Evolutionary conservation across 2,888 invertebrate species (phyloP), one percentile per base, ranked within the genome.

Genomic region (Chromoteleia sp.): DNA sequence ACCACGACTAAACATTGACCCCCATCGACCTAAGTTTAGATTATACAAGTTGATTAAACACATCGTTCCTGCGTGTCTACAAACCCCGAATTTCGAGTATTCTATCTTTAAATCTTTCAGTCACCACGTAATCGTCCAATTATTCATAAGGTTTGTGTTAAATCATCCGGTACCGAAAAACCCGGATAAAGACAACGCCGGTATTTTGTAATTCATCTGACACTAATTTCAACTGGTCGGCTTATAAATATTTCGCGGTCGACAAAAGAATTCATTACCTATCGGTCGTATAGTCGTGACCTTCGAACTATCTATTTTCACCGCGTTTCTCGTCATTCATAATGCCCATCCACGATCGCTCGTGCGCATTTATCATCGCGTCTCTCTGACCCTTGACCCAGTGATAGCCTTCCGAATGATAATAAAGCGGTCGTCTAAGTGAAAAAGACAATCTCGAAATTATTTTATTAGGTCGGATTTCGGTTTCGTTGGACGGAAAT

Each of bases 381-480:
- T 39, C 39, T 39, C 12, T 12, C 39, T 82, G 88, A 91, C 89
- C 89, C 87, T 85, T 86, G 88, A 89, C 87, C 89, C 84, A 84
- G 68, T 85, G 90, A 91, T 91, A 90, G 88, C 88, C 87, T 79
- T 82, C 74, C 29, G 33, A 59, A 50, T 48, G 50, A 67, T 52
- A 63, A 67, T 73, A 45, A 43, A 25, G 15, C 41, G 61, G 61
- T 39, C 30, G 65, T 43, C 50, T 59, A 48, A 33, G 74, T 65
- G 70, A 63, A 74, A 74, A 65, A 59, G 56, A 25, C 2, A 17
- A 1, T 19, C 56, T 36, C 50, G 25, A 50, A 58, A 71, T 71
- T 39, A 59, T 59, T 71, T 50, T 58, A 39, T 59, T 59, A 30
- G 52, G 17, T 33, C 36, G 21, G 10, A 39, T 50, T 65, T 65